A percentile compares a stretch with the other conserved stretches of the same genome.
Conservation (phyloP, 2,113 vertebrate species). For the Antechinus flavipes region DNA sequence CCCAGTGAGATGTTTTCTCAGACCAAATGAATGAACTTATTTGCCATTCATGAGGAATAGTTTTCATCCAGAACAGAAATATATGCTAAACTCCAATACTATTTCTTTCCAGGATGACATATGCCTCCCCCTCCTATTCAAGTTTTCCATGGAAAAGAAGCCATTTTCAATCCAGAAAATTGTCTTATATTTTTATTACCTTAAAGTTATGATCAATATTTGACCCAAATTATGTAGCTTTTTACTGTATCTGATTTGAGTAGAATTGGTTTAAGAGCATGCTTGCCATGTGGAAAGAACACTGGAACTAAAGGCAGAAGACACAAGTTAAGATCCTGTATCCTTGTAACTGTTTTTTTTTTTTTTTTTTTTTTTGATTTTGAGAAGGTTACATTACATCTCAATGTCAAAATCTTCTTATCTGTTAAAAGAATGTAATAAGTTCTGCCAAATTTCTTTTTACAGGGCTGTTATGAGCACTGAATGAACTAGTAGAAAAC, state of each 20-base stretch:
- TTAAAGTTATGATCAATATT: slow-evolving; percentile 54
- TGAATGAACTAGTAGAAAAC: background rate
- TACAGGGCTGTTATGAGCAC: slow-evolving; percentile 18
- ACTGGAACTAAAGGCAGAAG: background rate
- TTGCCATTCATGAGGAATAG: background rate
- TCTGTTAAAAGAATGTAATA: slow-evolving; percentile 25
- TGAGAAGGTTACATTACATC: background rate
- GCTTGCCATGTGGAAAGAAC: slow-evolving; percentile 12
- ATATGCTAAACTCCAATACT: background rate
- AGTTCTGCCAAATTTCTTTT: slow-evolving; percentile 47
- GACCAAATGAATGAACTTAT: background rate
- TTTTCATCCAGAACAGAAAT: background rate
- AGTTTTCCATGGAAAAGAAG: slow-evolving; percentile 13
- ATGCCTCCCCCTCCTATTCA: background rate
- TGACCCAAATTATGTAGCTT: slow-evolving; percentile 62
- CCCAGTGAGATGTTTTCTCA: background rate
- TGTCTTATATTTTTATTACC: slow-evolving; percentile 33
- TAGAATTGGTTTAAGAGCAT: slow-evolving; percentile 34
- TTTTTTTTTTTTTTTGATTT: background rate
- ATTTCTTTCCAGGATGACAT: background rate
- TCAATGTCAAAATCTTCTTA: background rate
- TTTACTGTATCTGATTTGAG: slow-evolving; percentile 41
- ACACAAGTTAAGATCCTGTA: background rate
- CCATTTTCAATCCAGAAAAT: background rate
- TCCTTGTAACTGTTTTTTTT: background rate